Base-by-base conservation (phyloP, 2,797 vertebrate genomes). In the Pipistrellus pipistrellus region DNA sequence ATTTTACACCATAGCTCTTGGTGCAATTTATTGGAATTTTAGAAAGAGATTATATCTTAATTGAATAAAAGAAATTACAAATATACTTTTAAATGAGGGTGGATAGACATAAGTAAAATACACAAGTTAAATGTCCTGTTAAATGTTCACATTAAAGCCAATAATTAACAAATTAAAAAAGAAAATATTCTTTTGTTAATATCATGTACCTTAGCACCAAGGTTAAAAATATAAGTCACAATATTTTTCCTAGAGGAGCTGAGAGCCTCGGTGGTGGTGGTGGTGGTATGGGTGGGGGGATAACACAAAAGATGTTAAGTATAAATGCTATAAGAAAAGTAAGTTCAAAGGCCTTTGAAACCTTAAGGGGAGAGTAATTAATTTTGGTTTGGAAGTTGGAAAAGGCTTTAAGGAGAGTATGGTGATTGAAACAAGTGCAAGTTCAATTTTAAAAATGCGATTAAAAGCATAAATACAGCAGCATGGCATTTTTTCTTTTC, bases 301-400 rank as follows among this genome's bases (percentile, higher is more conserved):
- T 41, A 57, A 21, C 4, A 81, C 18, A 27, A 55, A 94, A 84
- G 85, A 88, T 71, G 32, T 66, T 68, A 80, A 48, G 51, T 72
- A 13, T 69, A 81, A 80, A 20, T 68, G 17, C 25, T 80, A 11
- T 38, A 51, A 93, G 84, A 83, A 94, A 88, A 88, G 18, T 78
- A 75, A 38, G 8, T 85, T 84, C 80, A 69, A 88, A 72, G 46
- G 62, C 75, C 17, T 76, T 11, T 73, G 46, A 94, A n/a, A 66
- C 32, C 44, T 32, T 69, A 66, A 75, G 59, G 44, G 46, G 30
- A 92, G 32, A 87, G 51, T 84, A 87, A 85, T 86, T 95, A 91
- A 81, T 94, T 92, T 88, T 95, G 77, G 77, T 93, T 93, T 77
- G 23, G 35, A 85, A 95, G 68, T 48, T 91, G 66, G 51, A 38